phyloP scores from a whole-genome alignment of 1,140 invertebrate genomes.

The Halictus rubicundus region DNA sequence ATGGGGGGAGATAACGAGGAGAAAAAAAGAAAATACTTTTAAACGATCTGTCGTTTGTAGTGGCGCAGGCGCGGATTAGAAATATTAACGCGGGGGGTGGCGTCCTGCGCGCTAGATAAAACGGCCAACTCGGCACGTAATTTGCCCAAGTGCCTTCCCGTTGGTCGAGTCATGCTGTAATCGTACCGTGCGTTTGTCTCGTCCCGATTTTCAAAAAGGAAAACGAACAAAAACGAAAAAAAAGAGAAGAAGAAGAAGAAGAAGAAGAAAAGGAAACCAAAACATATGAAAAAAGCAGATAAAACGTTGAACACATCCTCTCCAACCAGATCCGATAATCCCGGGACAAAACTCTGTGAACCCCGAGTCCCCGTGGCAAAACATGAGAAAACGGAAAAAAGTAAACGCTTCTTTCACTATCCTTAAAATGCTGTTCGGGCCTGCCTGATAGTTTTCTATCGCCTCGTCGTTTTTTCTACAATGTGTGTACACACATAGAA shows the following conservation, averaged over 20 bases:
- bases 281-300: too few relatives aligned
- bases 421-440: constrained; percentile 30
- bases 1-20: not conserved
- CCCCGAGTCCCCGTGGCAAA: not conserved
- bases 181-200: constrained; percentile 66
- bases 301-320: too few relatives aligned
- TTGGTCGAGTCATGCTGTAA: constrained; percentile 78
- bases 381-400: not conserved
- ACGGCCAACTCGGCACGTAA: constrained; percentile 79
- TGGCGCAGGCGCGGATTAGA: constrained; percentile 42
- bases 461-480: constrained; percentile 41
- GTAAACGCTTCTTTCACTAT: constrained; percentile 39
- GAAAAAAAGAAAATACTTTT: constrained; percentile 16
- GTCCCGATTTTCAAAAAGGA: constrained; percentile 60
- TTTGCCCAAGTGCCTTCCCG: constrained; percentile 79
- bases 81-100: constrained; percentile 50
- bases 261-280: too few relatives aligned
- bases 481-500: not conserved
- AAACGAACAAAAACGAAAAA: too few relatives aligned
- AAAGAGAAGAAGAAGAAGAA: too few relatives aligned
- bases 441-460: constrained; percentile 55
- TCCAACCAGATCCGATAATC: too few relatives aligned
- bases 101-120: constrained; percentile 72
- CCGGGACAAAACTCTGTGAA: too few relatives aligned
- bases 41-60: constrained; percentile 61